These are phyloP conservation scores for Cylindroiulus punctatus DNA, from an alignment of 2,888 invertebrate genomes.

Conservation along the genomic window DNA sequence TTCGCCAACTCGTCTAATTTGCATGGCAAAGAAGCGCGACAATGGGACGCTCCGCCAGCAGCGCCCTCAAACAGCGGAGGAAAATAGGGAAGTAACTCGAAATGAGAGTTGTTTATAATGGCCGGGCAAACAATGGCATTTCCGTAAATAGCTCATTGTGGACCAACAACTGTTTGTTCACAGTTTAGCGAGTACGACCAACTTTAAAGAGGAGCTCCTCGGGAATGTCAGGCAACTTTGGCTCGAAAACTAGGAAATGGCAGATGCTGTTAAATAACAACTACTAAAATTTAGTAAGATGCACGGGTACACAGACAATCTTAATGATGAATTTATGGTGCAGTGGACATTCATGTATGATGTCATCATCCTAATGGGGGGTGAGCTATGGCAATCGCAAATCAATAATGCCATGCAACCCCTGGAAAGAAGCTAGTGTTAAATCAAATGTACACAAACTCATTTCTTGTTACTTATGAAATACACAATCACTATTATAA, in stretches of 20 bases:
- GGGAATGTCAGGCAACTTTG: background rate
- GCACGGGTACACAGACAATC: too few species aligned
- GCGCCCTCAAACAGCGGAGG: background rate
- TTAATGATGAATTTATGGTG: too few species aligned
- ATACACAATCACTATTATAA: too few species aligned
- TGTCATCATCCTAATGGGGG: too few species aligned
- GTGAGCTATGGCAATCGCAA: too few species aligned
- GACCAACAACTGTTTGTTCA: background rate
- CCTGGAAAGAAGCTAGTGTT: too few species aligned
- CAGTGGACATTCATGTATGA: too few species aligned
- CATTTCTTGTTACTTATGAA: too few species aligned
- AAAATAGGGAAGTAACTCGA: background rate
- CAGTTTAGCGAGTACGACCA: background rate
- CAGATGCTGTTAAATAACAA: too few species aligned
- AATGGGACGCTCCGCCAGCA: background rate
- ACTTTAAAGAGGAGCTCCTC: background rate
- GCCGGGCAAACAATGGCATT: background rate
- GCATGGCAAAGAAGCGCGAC: background rate
- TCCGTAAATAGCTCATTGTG: background rate
- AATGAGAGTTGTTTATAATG: conserved; percentile 7
- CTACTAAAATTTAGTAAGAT: too few species aligned
- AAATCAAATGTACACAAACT: too few species aligned
- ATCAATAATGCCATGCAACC: too few species aligned
- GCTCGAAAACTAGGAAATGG: background rate
- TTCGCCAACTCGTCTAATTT: background rate